Base-by-base conservation (phyloP, 2,113 vertebrate genomes). In the Oreotrochilus melanogaster region DNA sequence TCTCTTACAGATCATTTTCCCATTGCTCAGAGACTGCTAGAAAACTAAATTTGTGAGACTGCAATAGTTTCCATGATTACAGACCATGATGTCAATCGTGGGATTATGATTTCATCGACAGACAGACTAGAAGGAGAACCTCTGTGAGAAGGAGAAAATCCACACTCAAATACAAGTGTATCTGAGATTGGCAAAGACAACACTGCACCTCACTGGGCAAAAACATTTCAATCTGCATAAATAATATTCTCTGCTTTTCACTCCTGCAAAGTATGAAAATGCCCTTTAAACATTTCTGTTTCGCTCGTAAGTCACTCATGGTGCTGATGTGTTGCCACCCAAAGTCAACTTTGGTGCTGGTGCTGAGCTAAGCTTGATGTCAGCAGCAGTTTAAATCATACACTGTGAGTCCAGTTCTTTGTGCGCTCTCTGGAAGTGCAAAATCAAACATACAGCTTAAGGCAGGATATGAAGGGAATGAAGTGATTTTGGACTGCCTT, bases 121-220 rank as follows among this genome's bases (percentile, higher is more conserved):
- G 60, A 66, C 31, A 10, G 1, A 66, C 22, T 56, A 70, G 61
- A 80, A 93, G 73, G 72, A 69, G 28, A 89, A 88, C 35, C 37
- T 65, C 69, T 61, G 31, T 57, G 54, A 2, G 1, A 93, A 80
- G 79, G 35, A 85, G 75, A 95, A 95, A 93, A 95, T 86, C 69
- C 79, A 71, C 22, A 60, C 56, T 92, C 71, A 67, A 66, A 86
- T 35, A 66, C 45, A 93, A 96, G 93, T 45, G 62, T n/a, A 86
- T 48, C 56, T 47, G 85, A 93, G 88, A 94, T 94, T 78, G 93
- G 82, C 82, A 93, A 96, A 92, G 75, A 89, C 90, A 94, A 93
- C 82, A 94, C 67, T 88, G 89, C 72, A 90, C 61, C 72, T 92
- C 78, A 60, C 67, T 31, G 13, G 43, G 57, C 72, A 92, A 0